Evolutionary conservation across 2,888 invertebrate species (phyloP).

Genomic region (Balanococcus diminutus): DNA sequence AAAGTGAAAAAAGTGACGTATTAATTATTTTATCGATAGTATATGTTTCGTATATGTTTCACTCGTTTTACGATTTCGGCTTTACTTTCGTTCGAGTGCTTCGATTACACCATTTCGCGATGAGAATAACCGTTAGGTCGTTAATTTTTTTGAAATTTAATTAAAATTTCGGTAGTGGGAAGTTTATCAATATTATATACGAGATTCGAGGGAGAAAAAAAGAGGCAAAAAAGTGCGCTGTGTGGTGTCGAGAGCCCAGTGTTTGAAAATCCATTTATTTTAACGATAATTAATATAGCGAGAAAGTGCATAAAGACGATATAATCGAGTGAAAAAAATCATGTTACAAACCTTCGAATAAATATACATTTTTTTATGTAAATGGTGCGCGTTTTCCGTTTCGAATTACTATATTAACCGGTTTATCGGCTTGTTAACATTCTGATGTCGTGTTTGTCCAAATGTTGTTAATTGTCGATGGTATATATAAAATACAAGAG

Average conservation of each 20-base stretch:
- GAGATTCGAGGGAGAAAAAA: background rate
- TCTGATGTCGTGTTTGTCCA: slow-evolving; percentile 20
- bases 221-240: background rate
- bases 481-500: background rate
- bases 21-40: slow-evolving; percentile 13
- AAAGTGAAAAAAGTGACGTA: background rate
- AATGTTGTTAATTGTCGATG: slow-evolving; percentile 30
- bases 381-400: slow-evolving; percentile 21
- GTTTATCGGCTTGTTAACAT: slow-evolving; percentile 38
- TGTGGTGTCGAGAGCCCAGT: background rate
- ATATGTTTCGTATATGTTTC: background rate
- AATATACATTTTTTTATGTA: background rate
- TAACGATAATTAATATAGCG: slow-evolving; percentile 17
- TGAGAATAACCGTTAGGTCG: background rate
- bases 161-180: slow-evolving; percentile 12
- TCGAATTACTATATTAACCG: slow-evolving; percentile 17
- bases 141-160: slow-evolving; percentile 17
- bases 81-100: background rate
- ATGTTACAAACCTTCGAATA: background rate
- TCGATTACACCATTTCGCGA: background rate
- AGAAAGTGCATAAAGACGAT: background rate
- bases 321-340: slow-evolving; percentile 4
- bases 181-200: background rate
- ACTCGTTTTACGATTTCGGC: slow-evolving; percentile 1
- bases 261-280: slow-evolving; percentile 18